phyloP scores from a whole-genome alignment of 2,113 vertebrate species.

The Nematolebias whitei region DNA sequence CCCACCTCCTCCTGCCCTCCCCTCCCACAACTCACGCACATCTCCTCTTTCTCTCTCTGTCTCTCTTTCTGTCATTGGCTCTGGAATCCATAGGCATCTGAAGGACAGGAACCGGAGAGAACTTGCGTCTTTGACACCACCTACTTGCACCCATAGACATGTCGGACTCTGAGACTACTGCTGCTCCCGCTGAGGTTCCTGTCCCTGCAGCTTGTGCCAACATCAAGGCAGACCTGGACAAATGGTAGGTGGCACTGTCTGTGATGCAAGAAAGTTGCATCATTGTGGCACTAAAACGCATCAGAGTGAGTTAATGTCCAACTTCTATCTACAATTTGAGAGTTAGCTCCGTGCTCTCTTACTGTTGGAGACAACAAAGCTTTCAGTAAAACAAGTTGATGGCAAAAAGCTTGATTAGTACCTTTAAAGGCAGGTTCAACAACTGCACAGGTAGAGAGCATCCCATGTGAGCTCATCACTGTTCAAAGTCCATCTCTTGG shows the following conservation, averaged over 20 bases:
- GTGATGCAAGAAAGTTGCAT: neutral
- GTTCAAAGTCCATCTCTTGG: neutral
- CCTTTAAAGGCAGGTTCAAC: neutral
- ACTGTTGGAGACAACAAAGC: neutral
- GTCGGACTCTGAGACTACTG: slow-evolving; percentile 77
- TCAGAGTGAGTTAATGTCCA: neutral
- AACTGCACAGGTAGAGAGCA: neutral
- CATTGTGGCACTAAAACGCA: neutral
- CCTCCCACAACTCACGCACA: slow-evolving; percentile 40
- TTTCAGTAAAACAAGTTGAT: neutral
- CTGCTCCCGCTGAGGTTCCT: slow-evolving; percentile 70
- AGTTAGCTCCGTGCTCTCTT: neutral
- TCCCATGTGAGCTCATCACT: too few species aligned
- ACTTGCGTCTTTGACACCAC: slow-evolving; percentile 38
- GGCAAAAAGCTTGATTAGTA: neutral
- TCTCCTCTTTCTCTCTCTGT: slow-evolving; percentile 35
- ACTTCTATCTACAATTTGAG: neutral
- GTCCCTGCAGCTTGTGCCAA: slow-evolving; percentile 72
- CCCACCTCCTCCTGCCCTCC: slow-evolving; percentile 49
- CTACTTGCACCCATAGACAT: slow-evolving; percentile 67
- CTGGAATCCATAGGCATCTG: slow-evolving; percentile 57
- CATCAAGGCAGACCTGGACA: slow-evolving; percentile 82
- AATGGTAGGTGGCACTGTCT: slow-evolving; percentile 74
- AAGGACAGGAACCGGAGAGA: slow-evolving; percentile 66
- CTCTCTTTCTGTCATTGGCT: slow-evolving; percentile 46